These are phyloP conservation scores for Leptobrachium leishanense DNA, from an alignment of 2,113 vertebrate genomes.

Conservation along the genomic window DNA sequence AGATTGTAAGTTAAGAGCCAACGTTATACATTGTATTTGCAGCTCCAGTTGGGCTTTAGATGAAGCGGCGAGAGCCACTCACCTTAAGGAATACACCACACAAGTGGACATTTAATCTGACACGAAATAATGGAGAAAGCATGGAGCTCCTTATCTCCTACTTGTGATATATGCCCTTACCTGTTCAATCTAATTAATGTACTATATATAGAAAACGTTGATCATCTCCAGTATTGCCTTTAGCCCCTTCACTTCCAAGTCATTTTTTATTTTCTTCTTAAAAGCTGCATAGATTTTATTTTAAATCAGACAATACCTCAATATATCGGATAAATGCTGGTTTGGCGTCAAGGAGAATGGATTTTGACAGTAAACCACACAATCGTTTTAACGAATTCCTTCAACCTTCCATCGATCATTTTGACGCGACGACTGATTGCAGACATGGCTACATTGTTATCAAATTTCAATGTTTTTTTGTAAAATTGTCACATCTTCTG, in stretches of 20 bases:
- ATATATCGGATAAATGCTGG: too few relatives aligned
- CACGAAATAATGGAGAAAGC: neutral
- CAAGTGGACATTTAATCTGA: conserved; percentile 3
- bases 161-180: neutral
- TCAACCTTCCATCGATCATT: too few relatives aligned
- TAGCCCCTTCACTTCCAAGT: neutral
- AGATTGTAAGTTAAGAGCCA: neutral
- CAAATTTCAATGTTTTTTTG: too few relatives aligned
- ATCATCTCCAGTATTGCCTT: neutral
- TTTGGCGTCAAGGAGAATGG: too few relatives aligned
- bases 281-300: too few relatives aligned
- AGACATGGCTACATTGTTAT: too few relatives aligned
- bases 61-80: neutral
- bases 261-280: too few relatives aligned
- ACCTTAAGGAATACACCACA: neutral
- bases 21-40: neutral
- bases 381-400: too few relatives aligned
- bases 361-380: too few relatives aligned
- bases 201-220: neutral
- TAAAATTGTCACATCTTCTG: too few relatives aligned
- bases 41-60: neutral
- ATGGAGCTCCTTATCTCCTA: neutral
- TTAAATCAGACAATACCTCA: too few relatives aligned
- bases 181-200: neutral
- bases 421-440: too few relatives aligned